Evolutionary conservation across 2,888 invertebrate species (phyloP).

Genomic region (Drosophila yooni): DNA sequence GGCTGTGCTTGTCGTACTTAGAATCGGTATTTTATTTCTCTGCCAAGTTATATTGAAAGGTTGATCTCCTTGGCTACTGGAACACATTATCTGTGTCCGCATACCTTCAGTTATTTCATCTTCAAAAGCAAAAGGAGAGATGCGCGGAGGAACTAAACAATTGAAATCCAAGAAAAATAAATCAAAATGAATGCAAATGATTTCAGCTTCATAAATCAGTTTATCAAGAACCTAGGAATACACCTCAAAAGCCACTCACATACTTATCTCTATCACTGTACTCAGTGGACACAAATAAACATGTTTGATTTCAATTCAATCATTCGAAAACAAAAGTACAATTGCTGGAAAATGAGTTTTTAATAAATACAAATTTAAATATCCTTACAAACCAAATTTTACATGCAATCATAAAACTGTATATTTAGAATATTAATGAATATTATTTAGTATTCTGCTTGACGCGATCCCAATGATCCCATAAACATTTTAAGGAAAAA

Average conservation of each 20-base stretch:
- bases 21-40: conserved; percentile 85
- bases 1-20: conserved; percentile 68
- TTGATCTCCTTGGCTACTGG: conserved; percentile 87
- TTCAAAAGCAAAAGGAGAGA: conserved; percentile 93
- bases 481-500: background rate
- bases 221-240: background rate
- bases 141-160: conserved; percentile 90
- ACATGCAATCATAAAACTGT: background rate
- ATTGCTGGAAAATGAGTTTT: background rate
- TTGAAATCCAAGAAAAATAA: conserved; percentile 28
- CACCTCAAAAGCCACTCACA: background rate
- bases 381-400: background rate
- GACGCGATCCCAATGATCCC: background rate
- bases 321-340: background rate
- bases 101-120: conserved; percentile 92
- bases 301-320: background rate
- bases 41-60: conserved; percentile 87
- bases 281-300: background rate
- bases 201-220: background rate
- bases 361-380: background rate
- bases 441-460: background rate
- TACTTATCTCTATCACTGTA: conserved; percentile 1
- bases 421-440: background rate
- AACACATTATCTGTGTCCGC: conserved; percentile 89
- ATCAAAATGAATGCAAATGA: conserved; percentile 20